Percentiles rank a stretch among this genome's conserved stretches.
phyloP scores from a whole-genome alignment of 1,140 invertebrate species.

The Steinernema khuongi region DNA sequence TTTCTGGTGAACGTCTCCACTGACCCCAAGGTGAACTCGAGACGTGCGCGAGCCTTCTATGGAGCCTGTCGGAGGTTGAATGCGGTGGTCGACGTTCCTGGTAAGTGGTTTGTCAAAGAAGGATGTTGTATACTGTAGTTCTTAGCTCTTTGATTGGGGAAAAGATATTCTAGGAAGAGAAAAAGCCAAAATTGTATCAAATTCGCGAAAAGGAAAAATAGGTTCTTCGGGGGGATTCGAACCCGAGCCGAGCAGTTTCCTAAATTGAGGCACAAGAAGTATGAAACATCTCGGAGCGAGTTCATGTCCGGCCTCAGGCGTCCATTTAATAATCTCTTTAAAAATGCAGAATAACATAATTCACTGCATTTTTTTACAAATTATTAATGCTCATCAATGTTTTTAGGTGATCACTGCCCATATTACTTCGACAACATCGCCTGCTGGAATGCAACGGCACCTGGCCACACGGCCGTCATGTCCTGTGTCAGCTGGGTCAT shows the following conservation, averaged over 20 bases:
- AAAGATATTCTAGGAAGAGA: no score
- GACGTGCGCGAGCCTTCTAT: background rate
- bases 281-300: background rate
- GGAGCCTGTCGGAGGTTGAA: background rate
- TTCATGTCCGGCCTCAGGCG: background rate
- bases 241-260: background rate
- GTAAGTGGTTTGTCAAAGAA: background rate
- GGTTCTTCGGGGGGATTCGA: background rate
- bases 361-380: no score
- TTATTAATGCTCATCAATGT: no score
- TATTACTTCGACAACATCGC: background rate
- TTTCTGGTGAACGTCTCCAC: background rate
- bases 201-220: background rate
- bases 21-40: background rate
- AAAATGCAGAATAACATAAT: background rate
- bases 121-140: no score
- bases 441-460: background rate
- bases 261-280: background rate
- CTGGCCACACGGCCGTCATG: background rate
- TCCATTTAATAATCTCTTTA: no score
- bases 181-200: no score
- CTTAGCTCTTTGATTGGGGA: no score
- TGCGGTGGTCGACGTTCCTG: background rate
- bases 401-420: background rate
- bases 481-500: background rate